These are phyloP conservation scores for Apodemia zela DNA, from an alignment of 2,888 invertebrate genomes.

Conservation along the genomic window DNA sequence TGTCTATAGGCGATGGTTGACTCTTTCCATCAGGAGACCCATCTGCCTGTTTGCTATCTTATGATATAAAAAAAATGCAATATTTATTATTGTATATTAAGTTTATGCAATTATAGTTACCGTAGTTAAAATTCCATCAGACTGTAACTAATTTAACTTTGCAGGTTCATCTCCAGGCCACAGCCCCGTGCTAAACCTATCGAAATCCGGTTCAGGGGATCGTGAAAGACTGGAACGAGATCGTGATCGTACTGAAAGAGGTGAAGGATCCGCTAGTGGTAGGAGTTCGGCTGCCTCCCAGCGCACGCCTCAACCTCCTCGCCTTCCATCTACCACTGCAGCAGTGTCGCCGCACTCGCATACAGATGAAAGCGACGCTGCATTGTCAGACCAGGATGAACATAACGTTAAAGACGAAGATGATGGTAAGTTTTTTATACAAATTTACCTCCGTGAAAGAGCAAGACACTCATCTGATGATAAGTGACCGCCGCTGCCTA, in stretches of 20 bases:
- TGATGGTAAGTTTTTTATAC: constrained; percentile 81
- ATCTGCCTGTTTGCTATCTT: too few relatives aligned
- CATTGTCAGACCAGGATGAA: constrained; percentile 92
- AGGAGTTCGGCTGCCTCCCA: constrained; percentile 80
- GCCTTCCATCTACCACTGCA: constrained; percentile 78
- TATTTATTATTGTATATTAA: too few relatives aligned
- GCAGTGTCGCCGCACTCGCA: constrained; percentile 85
- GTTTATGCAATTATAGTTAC: too few relatives aligned
- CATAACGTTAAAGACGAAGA: constrained; percentile 91
- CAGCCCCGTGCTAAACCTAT: constrained; percentile 95
- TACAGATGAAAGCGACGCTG: constrained; percentile 90
- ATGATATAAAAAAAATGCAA: too few relatives aligned
- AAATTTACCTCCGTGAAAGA: too few relatives aligned
- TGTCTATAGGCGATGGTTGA: too few relatives aligned
- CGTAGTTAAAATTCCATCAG: too few relatives aligned
- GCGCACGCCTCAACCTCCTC: constrained; percentile 81
- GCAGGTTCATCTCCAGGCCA: constrained; percentile 92
- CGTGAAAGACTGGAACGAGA: constrained; percentile 83
- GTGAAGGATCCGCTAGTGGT: constrained; percentile 75
- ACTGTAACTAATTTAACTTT: neutral
- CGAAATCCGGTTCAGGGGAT: constrained; percentile 91
- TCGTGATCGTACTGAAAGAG: constrained; percentile 75
- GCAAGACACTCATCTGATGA: neutral
- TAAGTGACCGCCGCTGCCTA: neutral
- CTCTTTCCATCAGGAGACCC: too few relatives aligned